Evolutionary conservation across 2,888 invertebrate genomes (phyloP), one percentile per base, ranked within the genome.

Genomic region (Isotomurus palustris): DNA sequence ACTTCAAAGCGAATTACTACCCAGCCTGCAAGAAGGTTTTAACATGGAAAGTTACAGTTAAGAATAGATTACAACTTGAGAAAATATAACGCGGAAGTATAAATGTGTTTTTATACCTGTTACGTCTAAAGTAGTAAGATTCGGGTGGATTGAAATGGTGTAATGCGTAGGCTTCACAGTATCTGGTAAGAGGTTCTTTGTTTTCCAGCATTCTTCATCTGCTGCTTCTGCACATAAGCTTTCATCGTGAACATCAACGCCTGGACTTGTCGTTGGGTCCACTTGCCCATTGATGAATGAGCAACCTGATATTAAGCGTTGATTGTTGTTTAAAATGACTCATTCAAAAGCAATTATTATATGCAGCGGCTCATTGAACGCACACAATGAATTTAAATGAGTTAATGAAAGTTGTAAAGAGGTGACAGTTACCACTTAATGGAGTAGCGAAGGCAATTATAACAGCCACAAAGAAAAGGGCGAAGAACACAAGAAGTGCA

Each of bases 381-480:
- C n/a, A n/a, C n/a, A n/a, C n/a, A n/a, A n/a, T n/a, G n/a, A n/a
- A n/a, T n/a, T n/a, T n/a, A n/a, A n/a, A n/a, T n/a, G n/a, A n/a
- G 32, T 32, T 32, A 32, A 32, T 32, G 12, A 32, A 32, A 10
- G 32, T 10, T 10, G 32, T 10, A 41, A 41, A 41, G 8, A 28
- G 19, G 5, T 12, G 29, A 17, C 21, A 59, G 60, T 58, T 65
- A 71, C 71, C 68, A 62, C 67, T 69, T 36, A 72, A 86, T 56
- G 91, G 91, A 67, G 91, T 86, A 53, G 91, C 92, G 75, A 92
- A 91, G 56, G 93, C 92, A 62, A 92, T 88, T 66, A 93, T 83
- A 65, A 93, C 80, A 40, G 93, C 89, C 55, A 89, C 86, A 70
- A 85, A 82, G 74, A 91, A 85, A 72, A 91, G 83, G 29, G 87